Conservation (phyloP, 2,888 invertebrate genomes). For the Diarsia mendica region DNA sequence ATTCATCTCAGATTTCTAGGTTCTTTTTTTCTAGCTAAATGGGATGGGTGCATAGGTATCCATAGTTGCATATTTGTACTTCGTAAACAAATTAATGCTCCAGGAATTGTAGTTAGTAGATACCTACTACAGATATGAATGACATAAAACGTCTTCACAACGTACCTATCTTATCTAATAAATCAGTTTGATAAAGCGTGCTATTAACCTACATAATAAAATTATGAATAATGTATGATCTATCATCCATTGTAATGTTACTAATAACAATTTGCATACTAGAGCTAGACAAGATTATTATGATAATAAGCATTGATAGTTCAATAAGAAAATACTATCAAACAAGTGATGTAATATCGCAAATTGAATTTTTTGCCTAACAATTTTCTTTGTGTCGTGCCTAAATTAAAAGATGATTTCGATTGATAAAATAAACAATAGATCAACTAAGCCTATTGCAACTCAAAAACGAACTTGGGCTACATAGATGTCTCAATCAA, state of each 20-base stretch:
- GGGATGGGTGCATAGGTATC: background rate
- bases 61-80: background rate
- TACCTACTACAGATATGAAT: background rate
- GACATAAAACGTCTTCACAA: constrained; percentile 21
- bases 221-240: constrained; percentile 54
- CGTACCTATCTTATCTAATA: constrained; percentile 54
- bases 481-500: constrained; percentile 21
- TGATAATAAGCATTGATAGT: constrained; percentile 34
- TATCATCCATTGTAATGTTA: constrained; percentile 54
- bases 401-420: background rate
- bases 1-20: no score
- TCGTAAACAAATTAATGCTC: background rate
- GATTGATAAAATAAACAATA: constrained; percentile 28
- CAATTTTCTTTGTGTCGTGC: constrained; percentile 2
- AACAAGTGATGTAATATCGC: background rate
- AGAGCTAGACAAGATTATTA: constrained; percentile 49
- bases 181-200: constrained; percentile 50
- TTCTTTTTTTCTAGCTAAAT: background rate
- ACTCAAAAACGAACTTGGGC: background rate
- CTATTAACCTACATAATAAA: constrained; percentile 51
- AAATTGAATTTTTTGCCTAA: background rate
- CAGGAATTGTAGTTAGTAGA: background rate
- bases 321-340: constrained; percentile 6
- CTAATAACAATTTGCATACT: constrained; percentile 53
- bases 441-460: background rate